Conservation (phyloP, 2,797 vertebrate species). For the Balearica regulorum region DNA sequence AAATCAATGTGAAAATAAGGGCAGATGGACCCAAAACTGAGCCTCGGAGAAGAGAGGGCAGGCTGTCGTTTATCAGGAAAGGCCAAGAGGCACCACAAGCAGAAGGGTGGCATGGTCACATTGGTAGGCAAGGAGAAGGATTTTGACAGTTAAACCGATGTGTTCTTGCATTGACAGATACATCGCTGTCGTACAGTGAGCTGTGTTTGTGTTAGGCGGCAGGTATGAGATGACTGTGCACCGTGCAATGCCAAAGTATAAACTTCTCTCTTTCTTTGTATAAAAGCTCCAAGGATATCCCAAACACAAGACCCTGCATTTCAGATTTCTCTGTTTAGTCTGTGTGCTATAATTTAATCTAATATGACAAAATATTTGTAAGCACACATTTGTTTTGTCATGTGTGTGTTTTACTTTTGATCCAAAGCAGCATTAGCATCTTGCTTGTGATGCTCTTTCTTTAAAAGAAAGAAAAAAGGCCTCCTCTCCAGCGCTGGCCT, state of each 20-base stretch:
- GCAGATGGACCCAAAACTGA: background rate
- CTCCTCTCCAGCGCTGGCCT: background rate
- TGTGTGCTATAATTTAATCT: conserved; percentile 55
- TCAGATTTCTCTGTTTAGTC: conserved; percentile 64
- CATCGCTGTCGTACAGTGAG: accelerated
- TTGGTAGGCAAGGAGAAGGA: background rate
- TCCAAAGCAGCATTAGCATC: conserved; percentile 19
- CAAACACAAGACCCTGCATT: conserved; percentile 45
- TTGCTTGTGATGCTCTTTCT: background rate
- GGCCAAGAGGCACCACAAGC: background rate
- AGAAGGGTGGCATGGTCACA: background rate
- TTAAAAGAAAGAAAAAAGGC: background rate
- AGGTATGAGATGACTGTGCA: conserved; percentile 26
- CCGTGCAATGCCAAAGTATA: background rate
- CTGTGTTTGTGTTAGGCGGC: background rate
- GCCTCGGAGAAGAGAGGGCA: background rate
- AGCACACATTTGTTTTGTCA: conserved; percentile 40
- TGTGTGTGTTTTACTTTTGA: conserved; percentile 15
- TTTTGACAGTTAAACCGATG: background rate
- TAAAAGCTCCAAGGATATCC: conserved; percentile 56
- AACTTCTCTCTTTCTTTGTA: conserved; percentile 54
- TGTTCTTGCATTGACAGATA: background rate
- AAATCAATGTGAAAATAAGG: background rate
- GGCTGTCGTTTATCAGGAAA: background rate
- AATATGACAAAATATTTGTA: conserved; percentile 70